Percentiles rank a stretch among this genome's conserved stretches.
Evolutionary conservation across 2,888 invertebrate species (phyloP).

Genomic region (Phymatocera aterrima): DNA sequence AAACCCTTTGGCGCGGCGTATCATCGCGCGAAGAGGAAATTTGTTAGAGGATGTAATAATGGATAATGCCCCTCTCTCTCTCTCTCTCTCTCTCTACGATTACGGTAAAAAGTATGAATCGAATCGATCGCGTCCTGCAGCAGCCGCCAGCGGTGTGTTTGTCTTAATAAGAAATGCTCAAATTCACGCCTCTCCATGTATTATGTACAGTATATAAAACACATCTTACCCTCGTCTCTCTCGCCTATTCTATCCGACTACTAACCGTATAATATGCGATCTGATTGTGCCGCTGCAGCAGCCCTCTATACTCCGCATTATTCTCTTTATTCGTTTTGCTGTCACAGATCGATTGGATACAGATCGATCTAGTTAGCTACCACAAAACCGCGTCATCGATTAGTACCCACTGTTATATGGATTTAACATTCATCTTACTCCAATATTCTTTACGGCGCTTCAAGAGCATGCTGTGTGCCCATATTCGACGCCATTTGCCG

Average conservation of each 20-base stretch:
- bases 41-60: background rate
- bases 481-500: too few relatives aligned
- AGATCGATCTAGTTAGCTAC: slow-evolving; percentile 48
- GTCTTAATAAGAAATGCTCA: slow-evolving; percentile 31
- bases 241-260: background rate
- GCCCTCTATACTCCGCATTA: slow-evolving; percentile 19
- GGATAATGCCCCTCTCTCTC: background rate
- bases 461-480: too few relatives aligned
- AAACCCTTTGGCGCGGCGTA: background rate
- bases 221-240: too few relatives aligned
- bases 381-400: slow-evolving; percentile 13
- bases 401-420: background rate
- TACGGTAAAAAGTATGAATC: slow-evolving; percentile 32
- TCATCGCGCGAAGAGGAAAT: background rate
- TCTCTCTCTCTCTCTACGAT: too few relatives aligned
- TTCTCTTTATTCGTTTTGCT: slow-evolving; percentile 38
- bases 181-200: background rate
- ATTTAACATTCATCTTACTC: too few relatives aligned
- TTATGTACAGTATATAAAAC: too few relatives aligned
- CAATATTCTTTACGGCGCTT: too few relatives aligned
- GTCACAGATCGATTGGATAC: slow-evolving; percentile 48
- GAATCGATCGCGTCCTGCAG: slow-evolving; percentile 24
- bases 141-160: slow-evolving; percentile 35
- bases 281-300: background rate
- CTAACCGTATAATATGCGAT: slow-evolving; percentile 24